Conservation (phyloP, 2,113 vertebrate genomes). For the Ophthalmolycus amberensis region DNA sequence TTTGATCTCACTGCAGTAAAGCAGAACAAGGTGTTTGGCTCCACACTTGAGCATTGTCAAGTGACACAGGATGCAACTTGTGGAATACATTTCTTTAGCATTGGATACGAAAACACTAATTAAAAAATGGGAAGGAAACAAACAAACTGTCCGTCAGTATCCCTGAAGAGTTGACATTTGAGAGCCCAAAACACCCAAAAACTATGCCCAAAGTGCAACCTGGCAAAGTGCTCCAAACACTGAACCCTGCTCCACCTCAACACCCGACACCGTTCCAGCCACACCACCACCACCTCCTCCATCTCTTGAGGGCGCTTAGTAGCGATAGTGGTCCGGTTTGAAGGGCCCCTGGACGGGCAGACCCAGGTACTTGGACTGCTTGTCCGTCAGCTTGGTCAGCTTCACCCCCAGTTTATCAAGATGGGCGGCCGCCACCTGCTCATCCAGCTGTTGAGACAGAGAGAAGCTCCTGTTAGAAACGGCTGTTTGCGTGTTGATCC, state of each 20-base stretch:
- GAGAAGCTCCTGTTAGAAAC: background rate
- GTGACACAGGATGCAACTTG: no score
- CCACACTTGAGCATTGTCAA: background rate
- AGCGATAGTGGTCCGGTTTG: slow-evolving; percentile 97
- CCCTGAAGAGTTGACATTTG: slow-evolving; percentile 35
- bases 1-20: background rate
- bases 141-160: background rate
- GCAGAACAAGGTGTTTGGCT: background rate
- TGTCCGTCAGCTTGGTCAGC: slow-evolving; percentile 92
- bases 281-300: slow-evolving; percentile 35
- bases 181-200: background rate
- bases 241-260: background rate
- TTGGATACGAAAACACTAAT: background rate
- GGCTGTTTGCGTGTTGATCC: no score
- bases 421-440: slow-evolving; percentile 95
- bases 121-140: background rate
- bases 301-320: slow-evolving; percentile 84
- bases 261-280: slow-evolving; percentile 11
- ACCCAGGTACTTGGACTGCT: slow-evolving; percentile 94
- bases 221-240: background rate
- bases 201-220: slow-evolving; percentile 9
- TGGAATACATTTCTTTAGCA: no score
- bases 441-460: slow-evolving; percentile 88
- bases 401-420: slow-evolving; percentile 96
- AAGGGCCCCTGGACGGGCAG: no score